Conservation (phyloP, 2,888 invertebrate species). For the Caenorhabditis uteleia region DNA sequence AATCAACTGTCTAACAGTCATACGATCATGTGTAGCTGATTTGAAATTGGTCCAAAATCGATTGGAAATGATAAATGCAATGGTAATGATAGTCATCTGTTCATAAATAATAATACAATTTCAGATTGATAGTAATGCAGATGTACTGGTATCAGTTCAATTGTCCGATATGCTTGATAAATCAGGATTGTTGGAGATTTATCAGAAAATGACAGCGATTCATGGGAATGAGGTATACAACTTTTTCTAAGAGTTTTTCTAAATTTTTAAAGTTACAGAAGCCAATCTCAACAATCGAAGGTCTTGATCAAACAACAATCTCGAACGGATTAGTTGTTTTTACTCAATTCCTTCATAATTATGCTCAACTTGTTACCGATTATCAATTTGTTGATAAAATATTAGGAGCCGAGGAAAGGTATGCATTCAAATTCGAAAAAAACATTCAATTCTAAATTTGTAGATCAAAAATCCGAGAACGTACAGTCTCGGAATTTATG, state of each 20-base stretch:
- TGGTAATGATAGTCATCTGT: no score
- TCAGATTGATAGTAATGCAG: conserved; percentile 32
- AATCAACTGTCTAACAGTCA: conserved; percentile 29
- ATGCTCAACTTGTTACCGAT: conserved; percentile 8
- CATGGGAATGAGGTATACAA: conserved; percentile 4
- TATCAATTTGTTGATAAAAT: conserved; percentile 17
- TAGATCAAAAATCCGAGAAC: conserved; percentile 30
- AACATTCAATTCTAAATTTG: no score
- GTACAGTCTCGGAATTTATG: conserved; percentile 18
- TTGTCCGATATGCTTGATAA: conserved; percentile 21
- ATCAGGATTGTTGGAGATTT: conserved; percentile 30
- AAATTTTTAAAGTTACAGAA: conserved; percentile 8
- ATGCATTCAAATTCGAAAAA: conserved; percentile 13
- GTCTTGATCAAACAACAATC: conserved; percentile 10
- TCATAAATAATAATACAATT: no score
- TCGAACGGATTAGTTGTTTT: conserved; percentile 14
- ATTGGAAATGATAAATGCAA: conserved; percentile 34
- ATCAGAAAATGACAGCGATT: conserved; percentile 28
- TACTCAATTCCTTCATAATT: conserved; percentile 20
- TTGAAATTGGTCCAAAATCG: conserved; percentile 14
- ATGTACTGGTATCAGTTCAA: conserved; percentile 25
- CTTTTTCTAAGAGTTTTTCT: not conserved
- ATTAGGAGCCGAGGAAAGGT: conserved; percentile 20
- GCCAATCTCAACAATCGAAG: conserved; percentile 15
- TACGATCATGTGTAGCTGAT: conserved; percentile 21